Conservation (phyloP, 2,113 vertebrate species). For the Amazona guildingii region DNA sequence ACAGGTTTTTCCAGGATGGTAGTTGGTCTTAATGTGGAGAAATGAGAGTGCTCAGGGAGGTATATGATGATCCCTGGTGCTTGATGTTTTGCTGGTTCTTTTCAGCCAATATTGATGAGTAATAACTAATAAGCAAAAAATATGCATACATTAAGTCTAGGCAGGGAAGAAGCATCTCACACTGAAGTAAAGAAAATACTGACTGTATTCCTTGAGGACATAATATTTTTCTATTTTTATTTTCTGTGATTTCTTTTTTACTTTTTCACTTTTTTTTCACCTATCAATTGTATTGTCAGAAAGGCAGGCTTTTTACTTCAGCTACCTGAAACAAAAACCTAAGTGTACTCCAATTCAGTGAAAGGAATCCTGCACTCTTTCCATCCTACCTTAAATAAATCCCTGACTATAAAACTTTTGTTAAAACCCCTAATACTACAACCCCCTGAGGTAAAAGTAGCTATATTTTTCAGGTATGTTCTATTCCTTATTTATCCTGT, state of each 20-base stretch:
- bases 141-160: neutral
- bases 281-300: neutral
- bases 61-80: neutral
- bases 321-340: neutral
- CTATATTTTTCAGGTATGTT: neutral
- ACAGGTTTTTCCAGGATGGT: neutral
- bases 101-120: neutral
- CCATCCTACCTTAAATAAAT: neutral
- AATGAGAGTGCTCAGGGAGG: neutral
- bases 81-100: neutral
- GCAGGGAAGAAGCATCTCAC: neutral
- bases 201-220: neutral
- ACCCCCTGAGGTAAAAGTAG: neutral
- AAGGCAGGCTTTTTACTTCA: neutral
- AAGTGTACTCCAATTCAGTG: neutral
- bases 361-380: neutral
- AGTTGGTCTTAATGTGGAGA: neutral
- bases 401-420: neutral
- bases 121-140: neutral
- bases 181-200: neutral
- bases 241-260: neutral
- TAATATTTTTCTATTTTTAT: neutral
- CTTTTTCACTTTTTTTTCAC: neutral
- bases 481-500: neutral
- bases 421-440: neutral